phyloP scores from a whole-genome alignment of 2,113 vertebrate species.

The Ramphastos sulfuratus region DNA sequence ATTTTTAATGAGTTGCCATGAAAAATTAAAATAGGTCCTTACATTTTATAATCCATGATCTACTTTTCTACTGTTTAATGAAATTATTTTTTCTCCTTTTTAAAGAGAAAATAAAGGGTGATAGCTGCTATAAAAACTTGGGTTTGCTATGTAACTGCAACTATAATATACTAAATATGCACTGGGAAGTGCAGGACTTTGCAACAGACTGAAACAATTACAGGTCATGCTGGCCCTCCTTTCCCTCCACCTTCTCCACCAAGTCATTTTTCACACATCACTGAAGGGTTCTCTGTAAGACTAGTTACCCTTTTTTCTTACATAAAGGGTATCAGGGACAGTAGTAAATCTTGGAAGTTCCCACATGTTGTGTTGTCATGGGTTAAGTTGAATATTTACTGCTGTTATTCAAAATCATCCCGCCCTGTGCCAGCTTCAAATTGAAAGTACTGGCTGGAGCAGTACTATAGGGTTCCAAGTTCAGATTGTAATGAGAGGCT shows the following conservation, averaged over 20 bases:
- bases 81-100: not conserved
- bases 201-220: not conserved
- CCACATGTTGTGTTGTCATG: not conserved
- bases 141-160: not conserved
- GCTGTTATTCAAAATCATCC: no score
- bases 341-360: not conserved
- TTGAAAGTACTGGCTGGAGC: no score
- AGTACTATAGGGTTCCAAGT: no score
- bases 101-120: slow-evolving; percentile 20
- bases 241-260: not conserved
- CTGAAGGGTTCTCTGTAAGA: not conserved
- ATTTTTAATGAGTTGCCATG: not conserved
- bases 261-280: not conserved
- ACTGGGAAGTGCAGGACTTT: not conserved
- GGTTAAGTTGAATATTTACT: no score
- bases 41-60: not conserved
- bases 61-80: not conserved
- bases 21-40: not conserved
- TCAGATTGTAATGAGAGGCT: no score
- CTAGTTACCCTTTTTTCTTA: not conserved
- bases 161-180: not conserved
- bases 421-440: no score
- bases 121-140: slow-evolving; percentile 1
- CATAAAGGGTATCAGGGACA: not conserved
- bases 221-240: not conserved